Percentiles rank a stretch among this genome's conserved stretches.
These are phyloP conservation scores for Brotula barbata DNA, from an alignment of 2,797 vertebrate genomes.

Conservation along the genomic window DNA sequence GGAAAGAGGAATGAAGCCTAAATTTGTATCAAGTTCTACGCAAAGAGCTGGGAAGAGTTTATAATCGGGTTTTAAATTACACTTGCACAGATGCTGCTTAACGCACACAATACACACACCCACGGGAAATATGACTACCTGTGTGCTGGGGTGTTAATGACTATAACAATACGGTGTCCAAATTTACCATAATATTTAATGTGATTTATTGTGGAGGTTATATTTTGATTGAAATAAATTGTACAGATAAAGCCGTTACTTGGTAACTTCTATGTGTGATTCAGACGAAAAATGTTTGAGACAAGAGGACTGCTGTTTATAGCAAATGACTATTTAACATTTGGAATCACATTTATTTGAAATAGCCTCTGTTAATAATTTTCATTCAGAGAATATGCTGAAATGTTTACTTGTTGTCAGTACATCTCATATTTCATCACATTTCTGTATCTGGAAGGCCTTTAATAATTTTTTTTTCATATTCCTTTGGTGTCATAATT, in stretches of 20 bases:
- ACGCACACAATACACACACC: too few relatives aligned
- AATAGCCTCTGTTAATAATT: too few relatives aligned
- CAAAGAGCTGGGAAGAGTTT: background rate
- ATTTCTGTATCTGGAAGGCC: constrained; percentile 1
- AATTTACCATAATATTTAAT: too few relatives aligned
- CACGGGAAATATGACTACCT: too few relatives aligned
- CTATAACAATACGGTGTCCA: too few relatives aligned
- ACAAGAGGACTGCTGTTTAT: background rate
- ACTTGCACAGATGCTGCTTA: background rate
- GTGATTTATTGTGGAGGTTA: too few relatives aligned
- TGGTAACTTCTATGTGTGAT: background rate
- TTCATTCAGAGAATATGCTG: constrained; percentile 18
- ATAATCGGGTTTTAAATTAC: background rate
- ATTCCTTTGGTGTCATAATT: too few relatives aligned
- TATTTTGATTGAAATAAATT: too few relatives aligned
- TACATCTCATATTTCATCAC: background rate
- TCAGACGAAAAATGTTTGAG: background rate
- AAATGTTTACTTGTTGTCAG: constrained; percentile 11
- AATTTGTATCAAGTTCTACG: background rate
- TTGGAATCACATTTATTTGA: background rate
- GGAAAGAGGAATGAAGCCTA: background rate
- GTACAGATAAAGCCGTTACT: too few relatives aligned
- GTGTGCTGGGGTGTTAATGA: too few relatives aligned
- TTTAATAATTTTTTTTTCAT: background rate
- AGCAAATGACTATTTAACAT: background rate